Evolutionary conservation across 2,888 invertebrate species (phyloP), one percentile per base, ranked within the genome.

Genomic region (Cheiracanthium punctorium): DNA sequence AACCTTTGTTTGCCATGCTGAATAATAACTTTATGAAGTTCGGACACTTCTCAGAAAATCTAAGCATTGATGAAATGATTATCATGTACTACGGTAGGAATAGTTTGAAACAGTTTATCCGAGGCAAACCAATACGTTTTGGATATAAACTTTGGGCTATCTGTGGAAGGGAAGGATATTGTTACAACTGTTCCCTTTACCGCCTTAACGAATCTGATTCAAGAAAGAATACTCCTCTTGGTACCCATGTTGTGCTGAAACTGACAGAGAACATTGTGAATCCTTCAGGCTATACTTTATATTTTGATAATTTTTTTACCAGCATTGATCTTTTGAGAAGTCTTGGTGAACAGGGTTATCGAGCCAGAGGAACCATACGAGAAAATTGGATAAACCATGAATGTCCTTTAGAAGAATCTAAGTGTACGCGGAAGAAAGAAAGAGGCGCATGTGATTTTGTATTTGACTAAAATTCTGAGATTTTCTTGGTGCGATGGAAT

Each of bases 31-130:
- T n/a, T n/a, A n/a, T n/a, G n/a, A n/a, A n/a, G n/a, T 37, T 5
- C 0, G 1, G 1, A 28, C 5, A 64, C 28, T 64, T 64, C 28
- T n/a, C 24, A 64, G 29, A 64, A 64, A 29, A 29, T 2, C 0
- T 72, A 12, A 29, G 7, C 24, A 30, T 80, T 64, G 72, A 80
- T 80, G 72, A 72, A 80, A 80, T 80, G 71, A 71, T 72, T 41
- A 29, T 80, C 0, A 37, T 72, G 64, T 72, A 80, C 41, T 72
- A 64, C 29, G 41, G 65, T 71, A 52, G 72, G 8, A 71, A 72
- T 72, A 64, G 72, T 64, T 64, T 80, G 64, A 80, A 80, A 58
- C 72, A 71, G 29, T 71, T 80, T 41, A 80, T 72, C 58, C 28
- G 37, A 80, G 71, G 37, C n/a, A 71, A 58, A 37, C 41, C 67